Percentiles rank a stretch among this genome's conserved stretches.
Conservation (phyloP, 2,888 invertebrate species). For the Tipula helvola region DNA sequence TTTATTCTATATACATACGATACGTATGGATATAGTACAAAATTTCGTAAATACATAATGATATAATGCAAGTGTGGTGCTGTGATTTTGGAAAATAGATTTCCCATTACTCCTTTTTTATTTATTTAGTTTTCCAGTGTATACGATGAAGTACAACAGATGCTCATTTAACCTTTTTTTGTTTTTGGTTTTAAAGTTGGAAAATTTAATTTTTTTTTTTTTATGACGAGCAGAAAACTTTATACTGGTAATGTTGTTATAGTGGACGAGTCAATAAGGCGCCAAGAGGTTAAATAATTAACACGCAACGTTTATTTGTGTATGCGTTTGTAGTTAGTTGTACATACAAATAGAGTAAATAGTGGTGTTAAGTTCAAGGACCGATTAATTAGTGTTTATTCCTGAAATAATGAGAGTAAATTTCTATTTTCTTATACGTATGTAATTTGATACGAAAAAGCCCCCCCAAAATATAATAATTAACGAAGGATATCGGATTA, state of each 20-base stretch:
- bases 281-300: background rate
- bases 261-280: constrained; percentile 4
- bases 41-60: too few relatives aligned
- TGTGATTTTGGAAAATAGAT: background rate
- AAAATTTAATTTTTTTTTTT: background rate
- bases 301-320: background rate
- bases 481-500: background rate
- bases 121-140: background rate
- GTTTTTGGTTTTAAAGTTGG: background rate
- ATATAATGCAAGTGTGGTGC: background rate
- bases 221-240: background rate
- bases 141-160: background rate
- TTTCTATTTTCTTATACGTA: background rate
- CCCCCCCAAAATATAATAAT: background rate
- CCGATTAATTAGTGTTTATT: background rate
- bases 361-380: background rate
- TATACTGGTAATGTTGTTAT: background rate
- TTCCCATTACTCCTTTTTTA: background rate
- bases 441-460: background rate
- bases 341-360: background rate
- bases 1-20: background rate
- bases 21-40: background rate
- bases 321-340: background rate
- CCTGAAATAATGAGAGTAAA: background rate
- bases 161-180: background rate